These are phyloP conservation scores for Hippocampus kuda DNA, from an alignment of 2,797 vertebrate species.

Conservation along the genomic window DNA sequence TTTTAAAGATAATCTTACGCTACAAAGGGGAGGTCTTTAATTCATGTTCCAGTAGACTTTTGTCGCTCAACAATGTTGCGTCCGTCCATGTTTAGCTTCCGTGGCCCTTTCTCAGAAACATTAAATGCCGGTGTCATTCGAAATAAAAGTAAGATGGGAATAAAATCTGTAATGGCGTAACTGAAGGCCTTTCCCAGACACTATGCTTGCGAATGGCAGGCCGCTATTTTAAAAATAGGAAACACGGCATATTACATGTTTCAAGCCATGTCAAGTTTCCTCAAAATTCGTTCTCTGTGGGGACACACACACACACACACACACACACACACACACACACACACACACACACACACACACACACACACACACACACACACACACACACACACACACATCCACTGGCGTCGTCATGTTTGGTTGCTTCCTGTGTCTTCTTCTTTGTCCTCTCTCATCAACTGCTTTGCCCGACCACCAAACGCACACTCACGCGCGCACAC, in stretches of 20 bases:
- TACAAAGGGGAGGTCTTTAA: neutral
- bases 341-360: neutral
- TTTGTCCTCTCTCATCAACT: conserved; percentile 7
- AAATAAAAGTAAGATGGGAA: neutral
- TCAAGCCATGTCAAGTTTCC: conserved; percentile 1
- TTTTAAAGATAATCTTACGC: neutral
- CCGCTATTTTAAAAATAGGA: neutral
- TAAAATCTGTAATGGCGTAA: neutral
- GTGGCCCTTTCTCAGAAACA: neutral
- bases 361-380: neutral
- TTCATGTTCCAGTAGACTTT: neutral
- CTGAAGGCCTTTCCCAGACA: neutral
- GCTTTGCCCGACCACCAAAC: neutral
- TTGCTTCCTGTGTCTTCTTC: conserved; percentile 6
- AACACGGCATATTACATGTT: neutral
- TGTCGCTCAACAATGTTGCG: too few relatives aligned
- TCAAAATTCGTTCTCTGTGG: neutral
- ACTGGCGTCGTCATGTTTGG: neutral
- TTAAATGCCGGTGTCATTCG: neutral
- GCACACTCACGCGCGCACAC: conserved; percentile 11
- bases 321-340: neutral
- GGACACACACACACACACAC: neutral
- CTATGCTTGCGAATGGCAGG: too few relatives aligned
- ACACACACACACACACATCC: neutral
- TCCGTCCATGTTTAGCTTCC: neutral